A percentile compares a stretch with the other conserved stretches of the same genome.
Evolutionary conservation across 30 jellyfish, hydroid and myxozoan species (phyloP).

Genomic region (Aurelia coerulea): DNA sequence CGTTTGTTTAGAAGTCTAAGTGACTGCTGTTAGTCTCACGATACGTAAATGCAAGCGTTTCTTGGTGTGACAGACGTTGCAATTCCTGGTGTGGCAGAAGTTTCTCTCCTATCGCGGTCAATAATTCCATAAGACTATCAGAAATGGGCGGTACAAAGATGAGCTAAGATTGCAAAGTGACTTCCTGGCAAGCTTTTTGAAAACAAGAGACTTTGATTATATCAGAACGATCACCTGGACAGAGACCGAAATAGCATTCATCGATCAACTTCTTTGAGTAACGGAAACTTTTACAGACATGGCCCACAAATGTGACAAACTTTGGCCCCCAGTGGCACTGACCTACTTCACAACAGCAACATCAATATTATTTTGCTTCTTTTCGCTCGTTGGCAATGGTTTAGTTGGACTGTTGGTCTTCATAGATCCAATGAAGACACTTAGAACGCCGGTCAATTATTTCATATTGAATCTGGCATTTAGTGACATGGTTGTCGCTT

Average conservation of each 20-base stretch:
- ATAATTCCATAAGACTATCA: no score
- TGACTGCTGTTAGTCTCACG: no score
- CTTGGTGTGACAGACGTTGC: no score
- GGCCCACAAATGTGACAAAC: slow-evolving; percentile 25
- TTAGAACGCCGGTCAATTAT: slow-evolving; percentile 77
- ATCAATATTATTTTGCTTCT: slow-evolving; percentile 45
- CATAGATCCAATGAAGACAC: slow-evolving; percentile 51
- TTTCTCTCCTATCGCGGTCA: no score
- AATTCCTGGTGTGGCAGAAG: no score
- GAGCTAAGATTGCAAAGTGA: no score
- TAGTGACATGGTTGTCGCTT: slow-evolving; percentile 77
- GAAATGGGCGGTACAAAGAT: no score
- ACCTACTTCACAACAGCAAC: slow-evolving; percentile 38
- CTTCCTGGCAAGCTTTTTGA: no score
- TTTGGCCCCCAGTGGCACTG: slow-evolving; percentile 56
- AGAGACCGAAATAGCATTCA: not conserved
- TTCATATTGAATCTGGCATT: slow-evolving; percentile 72
- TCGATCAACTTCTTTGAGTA: not conserved
- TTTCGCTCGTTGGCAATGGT: slow-evolving; percentile 65
- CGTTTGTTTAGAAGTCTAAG: no score
- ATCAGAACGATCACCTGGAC: not conserved
- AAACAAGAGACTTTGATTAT: no score
- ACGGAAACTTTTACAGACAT: not conserved
- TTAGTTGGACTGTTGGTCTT: slow-evolving; percentile 47
- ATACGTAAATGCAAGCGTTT: no score